A percentile compares a stretch with the other conserved stretches of the same genome.
These are phyloP conservation scores for Idaea biselata DNA, from an alignment of 2,888 invertebrate genomes.

Conservation along the genomic window DNA sequence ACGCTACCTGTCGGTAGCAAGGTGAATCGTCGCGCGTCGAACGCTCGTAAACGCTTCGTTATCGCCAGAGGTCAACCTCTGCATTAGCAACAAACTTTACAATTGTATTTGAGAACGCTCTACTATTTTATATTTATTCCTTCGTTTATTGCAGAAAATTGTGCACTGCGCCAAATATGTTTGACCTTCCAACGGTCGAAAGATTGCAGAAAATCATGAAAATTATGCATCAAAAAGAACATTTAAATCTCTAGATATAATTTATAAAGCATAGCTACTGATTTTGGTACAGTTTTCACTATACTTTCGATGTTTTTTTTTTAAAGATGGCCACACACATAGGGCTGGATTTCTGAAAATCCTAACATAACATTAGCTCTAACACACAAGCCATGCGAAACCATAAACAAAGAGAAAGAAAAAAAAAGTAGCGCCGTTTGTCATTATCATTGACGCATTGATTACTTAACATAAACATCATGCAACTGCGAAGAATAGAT, in stretches of 20 bases:
- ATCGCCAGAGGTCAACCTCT: background rate
- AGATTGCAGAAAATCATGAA: background rate
- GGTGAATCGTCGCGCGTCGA: background rate
- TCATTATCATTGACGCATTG: background rate
- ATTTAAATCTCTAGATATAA: background rate
- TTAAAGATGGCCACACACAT: background rate
- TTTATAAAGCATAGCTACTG: no score
- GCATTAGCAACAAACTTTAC: background rate
- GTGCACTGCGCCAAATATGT: background rate
- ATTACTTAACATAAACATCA: background rate
- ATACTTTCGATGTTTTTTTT: background rate
- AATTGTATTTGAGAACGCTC: background rate
- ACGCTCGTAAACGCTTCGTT: background rate
- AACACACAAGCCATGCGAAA: background rate
- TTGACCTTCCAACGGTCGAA: background rate
- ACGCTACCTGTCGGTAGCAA: background rate
- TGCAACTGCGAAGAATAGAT: background rate
- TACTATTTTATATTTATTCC: background rate
- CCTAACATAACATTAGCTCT: no score
- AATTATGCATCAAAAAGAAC: background rate
- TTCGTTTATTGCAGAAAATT: background rate
- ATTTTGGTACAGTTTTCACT: background rate
- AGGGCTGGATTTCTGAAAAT: no score
- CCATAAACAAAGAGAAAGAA: background rate
- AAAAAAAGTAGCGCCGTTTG: background rate